Conservation (phyloP, 1,140 invertebrate genomes). For the Oryzaephilus surinamensis region DNA sequence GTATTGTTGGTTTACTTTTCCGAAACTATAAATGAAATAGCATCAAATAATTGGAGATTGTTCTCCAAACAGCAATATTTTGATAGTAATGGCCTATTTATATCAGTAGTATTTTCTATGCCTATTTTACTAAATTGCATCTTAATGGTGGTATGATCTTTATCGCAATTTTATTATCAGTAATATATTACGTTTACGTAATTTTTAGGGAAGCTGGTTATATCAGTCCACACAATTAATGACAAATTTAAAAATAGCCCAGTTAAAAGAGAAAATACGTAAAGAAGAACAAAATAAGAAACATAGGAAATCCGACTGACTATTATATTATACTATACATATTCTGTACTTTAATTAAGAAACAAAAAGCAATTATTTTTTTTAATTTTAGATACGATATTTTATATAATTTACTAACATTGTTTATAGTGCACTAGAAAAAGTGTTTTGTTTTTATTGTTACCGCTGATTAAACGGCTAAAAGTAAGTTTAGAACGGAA, state of each 20-base stretch:
- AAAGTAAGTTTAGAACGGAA: no score
- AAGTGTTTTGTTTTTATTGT: no score
- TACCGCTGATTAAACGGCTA: no score
- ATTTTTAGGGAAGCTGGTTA: conserved; percentile 65
- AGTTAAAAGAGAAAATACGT: no score
- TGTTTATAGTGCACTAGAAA: no score
- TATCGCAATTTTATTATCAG: conserved; percentile 5
- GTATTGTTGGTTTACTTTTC: conserved; percentile 79
- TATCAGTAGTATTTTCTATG: conserved; percentile 82
- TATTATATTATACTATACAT: no score
- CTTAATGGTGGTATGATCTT: conserved; percentile 75
- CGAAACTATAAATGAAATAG: conserved; percentile 78
- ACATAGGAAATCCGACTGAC: no score
- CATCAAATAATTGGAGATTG: conserved; percentile 70
- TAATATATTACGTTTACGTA: neutral
- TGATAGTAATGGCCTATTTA: conserved; percentile 84
- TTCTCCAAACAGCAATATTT: conserved; percentile 89
- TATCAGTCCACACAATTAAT: conserved; percentile 78
- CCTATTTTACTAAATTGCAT: conserved; percentile 85
- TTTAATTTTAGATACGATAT: no score
- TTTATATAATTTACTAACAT: no score
- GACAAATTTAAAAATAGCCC: conserved; percentile 67
- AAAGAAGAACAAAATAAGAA: no score
- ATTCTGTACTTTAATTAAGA: no score
- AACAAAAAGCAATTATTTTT: no score